These are phyloP conservation scores for Ramphastos sulfuratus DNA, from an alignment of 2,113 vertebrate species.

Conservation along the genomic window DNA sequence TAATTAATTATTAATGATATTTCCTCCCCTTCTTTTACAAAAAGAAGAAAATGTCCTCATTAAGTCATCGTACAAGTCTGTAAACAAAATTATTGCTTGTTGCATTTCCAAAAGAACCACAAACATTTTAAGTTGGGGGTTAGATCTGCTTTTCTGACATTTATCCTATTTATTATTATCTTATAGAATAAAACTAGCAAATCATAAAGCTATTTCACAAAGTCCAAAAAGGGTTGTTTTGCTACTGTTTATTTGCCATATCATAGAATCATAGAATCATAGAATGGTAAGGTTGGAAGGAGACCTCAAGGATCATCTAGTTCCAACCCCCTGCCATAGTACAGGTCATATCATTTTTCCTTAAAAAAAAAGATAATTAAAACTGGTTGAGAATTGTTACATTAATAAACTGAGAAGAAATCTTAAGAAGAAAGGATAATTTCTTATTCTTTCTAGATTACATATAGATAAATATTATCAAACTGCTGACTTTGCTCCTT, in stretches of 20 bases:
- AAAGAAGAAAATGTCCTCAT: background rate
- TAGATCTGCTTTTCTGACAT: background rate
- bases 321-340: no score
- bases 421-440: background rate
- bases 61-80: background rate
- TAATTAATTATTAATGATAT: constrained; percentile 7
- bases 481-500: background rate
- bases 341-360: background rate
- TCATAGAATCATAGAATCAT: no score
- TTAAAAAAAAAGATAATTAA: background rate
- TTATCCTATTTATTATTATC: background rate
- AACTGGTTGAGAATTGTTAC: background rate
- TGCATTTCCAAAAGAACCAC: background rate
- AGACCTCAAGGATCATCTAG: no score
- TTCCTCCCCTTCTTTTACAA: background rate
- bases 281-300: no score
- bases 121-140: background rate
- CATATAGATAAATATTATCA: background rate
- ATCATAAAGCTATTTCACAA: background rate
- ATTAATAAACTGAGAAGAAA: background rate
- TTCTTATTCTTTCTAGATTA: background rate
- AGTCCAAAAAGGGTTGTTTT: background rate
- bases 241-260: background rate
- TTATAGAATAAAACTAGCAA: background rate
- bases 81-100: background rate